A percentile compares a stretch with the other conserved stretches of the same genome.
These are phyloP conservation scores for Sarcophilus harrisii DNA, from an alignment of 2,797 vertebrate genomes.

Conservation along the genomic window DNA sequence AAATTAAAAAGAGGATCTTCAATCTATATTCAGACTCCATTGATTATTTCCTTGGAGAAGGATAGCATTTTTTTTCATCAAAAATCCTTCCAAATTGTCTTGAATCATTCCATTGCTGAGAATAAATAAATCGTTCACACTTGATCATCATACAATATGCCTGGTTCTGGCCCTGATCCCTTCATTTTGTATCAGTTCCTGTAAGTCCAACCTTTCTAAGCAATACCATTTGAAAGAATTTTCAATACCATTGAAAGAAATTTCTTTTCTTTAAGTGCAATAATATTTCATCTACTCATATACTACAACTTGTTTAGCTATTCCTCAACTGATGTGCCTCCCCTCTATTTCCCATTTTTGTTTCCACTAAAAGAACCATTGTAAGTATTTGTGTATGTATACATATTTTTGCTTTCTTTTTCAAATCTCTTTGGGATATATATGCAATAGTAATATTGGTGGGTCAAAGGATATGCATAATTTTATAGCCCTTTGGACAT, in stretches of 20 bases:
- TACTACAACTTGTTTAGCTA: not conserved
- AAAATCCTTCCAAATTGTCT: too few species aligned
- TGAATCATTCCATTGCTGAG: not conserved
- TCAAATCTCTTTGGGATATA: not conserved
- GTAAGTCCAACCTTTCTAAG: not conserved
- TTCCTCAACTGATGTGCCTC: not conserved
- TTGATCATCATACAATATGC: not conserved
- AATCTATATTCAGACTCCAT: too few species aligned
- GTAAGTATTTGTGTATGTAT: not conserved
- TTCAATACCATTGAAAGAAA: too few species aligned
- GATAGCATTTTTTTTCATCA: too few species aligned
- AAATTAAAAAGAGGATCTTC: too few species aligned
- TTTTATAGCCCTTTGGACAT: not conserved
- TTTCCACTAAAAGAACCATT: not conserved
- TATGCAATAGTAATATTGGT: not conserved
- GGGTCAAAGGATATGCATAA: rapidly evolving
- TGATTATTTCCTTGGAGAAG: too few species aligned
- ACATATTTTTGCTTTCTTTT: not conserved
- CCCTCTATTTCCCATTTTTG: not conserved
- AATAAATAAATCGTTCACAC: not conserved
- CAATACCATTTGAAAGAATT: too few species aligned
- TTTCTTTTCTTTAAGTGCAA: not conserved
- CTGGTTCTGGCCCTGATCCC: not conserved
- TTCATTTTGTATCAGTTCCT: not conserved
- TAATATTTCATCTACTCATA: not conserved